Conservation (phyloP, 2,888 invertebrate species). For the Vannuccia rotundouncinata region DNA sequence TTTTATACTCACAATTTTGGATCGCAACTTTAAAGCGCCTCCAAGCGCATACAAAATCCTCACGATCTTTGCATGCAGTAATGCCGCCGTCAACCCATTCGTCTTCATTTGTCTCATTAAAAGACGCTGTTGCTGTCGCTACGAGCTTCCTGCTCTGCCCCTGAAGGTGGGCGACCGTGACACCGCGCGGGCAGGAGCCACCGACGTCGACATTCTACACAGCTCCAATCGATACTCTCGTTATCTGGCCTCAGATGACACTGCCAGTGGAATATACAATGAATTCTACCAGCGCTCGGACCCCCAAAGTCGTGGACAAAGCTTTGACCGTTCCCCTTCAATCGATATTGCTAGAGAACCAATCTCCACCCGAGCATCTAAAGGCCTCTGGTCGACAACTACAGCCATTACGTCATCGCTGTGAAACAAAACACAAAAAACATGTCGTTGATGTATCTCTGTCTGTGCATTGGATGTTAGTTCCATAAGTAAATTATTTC, state of each 20-base stretch:
- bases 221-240: constrained; percentile 30
- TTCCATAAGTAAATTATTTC: too few relatives aligned
- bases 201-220: constrained; percentile 3
- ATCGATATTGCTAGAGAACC: not conserved
- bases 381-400: constrained; percentile 14
- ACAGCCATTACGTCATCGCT: constrained; percentile 7
- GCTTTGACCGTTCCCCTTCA: not conserved
- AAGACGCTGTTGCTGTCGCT: constrained; percentile 32
- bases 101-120: constrained; percentile 44
- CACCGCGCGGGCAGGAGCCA: not conserved
- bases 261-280: constrained; percentile 23
- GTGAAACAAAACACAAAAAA: too few relatives aligned
- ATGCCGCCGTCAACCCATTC: constrained; percentile 51
- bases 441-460: too few relatives aligned
- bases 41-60: constrained; percentile 51
- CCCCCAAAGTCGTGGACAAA: not conserved
- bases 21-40: constrained; percentile 48
- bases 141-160: constrained; percentile 27
- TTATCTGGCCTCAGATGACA: constrained; percentile 22
- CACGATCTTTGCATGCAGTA: constrained; percentile 53
- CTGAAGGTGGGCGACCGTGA: constrained; percentile 30
- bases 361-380: not conserved
- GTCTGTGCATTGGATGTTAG: too few relatives aligned
- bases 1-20: constrained; percentile 70
- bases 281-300: constrained; percentile 21